phyloP scores from a whole-genome alignment of 2,113 vertebrate species.

The Nibea albiflora region DNA sequence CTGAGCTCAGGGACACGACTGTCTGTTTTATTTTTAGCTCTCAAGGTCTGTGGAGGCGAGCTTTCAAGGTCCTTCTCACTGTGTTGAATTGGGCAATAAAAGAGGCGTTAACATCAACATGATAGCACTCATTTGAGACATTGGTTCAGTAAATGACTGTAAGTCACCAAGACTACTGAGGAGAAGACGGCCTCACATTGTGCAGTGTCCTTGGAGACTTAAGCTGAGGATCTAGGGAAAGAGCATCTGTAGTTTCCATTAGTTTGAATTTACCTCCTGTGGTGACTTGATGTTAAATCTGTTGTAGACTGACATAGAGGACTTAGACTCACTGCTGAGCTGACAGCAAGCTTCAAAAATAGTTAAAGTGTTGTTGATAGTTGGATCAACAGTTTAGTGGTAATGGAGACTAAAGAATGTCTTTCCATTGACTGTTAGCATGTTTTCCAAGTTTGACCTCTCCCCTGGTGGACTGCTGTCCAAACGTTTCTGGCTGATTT shows the following conservation, averaged over 20 bases:
- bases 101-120: neutral
- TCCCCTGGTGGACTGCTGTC: constrained; percentile 30
- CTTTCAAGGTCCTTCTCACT: constrained; percentile 4
- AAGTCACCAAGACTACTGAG: neutral
- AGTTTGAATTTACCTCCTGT: constrained; percentile 6
- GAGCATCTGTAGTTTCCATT: constrained; percentile 12
- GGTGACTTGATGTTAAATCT: neutral
- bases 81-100: neutral
- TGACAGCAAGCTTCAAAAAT: constrained; percentile 7
- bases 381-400: neutral
- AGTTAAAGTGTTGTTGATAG: neutral
- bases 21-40: constrained; percentile 36
- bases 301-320: neutral
- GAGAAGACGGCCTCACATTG: neutral
- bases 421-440: neutral
- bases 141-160: neutral
- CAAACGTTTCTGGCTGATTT: constrained; percentile 49
- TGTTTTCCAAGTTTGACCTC: constrained; percentile 36
- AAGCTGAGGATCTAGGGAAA: neutral
- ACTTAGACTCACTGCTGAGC: neutral
- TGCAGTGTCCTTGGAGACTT: neutral
- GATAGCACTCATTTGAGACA: neutral
- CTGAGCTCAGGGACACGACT: constrained; percentile 12
- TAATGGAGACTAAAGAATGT: constrained; percentile 8
- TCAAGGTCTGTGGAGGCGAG: neutral